Evolutionary conservation across 1,140 invertebrate genomes (phyloP).

Genomic region (Drosophila pseudoobscura): DNA sequence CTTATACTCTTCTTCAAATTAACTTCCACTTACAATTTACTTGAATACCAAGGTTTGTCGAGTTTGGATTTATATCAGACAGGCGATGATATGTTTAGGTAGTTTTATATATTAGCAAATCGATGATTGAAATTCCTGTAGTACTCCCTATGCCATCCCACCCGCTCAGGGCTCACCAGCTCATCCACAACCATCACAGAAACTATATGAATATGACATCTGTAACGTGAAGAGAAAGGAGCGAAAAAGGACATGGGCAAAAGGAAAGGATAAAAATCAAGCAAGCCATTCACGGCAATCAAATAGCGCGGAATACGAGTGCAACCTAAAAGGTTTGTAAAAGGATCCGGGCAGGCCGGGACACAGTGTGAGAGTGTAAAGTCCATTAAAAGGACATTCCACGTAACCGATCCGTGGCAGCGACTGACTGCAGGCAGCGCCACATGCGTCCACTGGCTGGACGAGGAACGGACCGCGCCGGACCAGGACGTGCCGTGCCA

Average conservation of each 20-base stretch:
- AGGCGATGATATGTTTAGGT: too few species aligned
- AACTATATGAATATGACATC: constrained; percentile 59
- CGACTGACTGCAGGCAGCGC: constrained; percentile 55
- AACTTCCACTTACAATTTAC: too few species aligned
- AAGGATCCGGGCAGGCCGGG: constrained; percentile 50
- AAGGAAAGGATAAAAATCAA: constrained; percentile 68
- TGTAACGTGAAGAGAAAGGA: constrained; percentile 53
- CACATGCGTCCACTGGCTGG: constrained; percentile 56
- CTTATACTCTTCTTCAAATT: too few species aligned
- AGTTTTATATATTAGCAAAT: background rate
- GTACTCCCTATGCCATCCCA: background rate
- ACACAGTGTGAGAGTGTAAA: constrained; percentile 63
- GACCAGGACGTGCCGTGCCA: constrained; percentile 31
- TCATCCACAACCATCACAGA: constrained; percentile 19
- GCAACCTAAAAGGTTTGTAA: constrained; percentile 62
- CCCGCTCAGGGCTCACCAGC: constrained; percentile 7
- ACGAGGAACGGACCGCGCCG: constrained; percentile 1
- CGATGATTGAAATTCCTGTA: background rate
- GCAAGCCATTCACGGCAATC: constrained; percentile 77
- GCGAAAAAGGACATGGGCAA: constrained; percentile 15
- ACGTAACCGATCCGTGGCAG: constrained; percentile 72
- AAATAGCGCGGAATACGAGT: constrained; percentile 71
- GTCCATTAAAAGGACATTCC: constrained; percentile 81
- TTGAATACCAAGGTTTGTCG: too few species aligned
- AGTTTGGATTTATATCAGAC: too few species aligned